Evolutionary conservation across 1,140 invertebrate species (phyloP).

Genomic region (Holcopasites calliopsidis): DNA sequence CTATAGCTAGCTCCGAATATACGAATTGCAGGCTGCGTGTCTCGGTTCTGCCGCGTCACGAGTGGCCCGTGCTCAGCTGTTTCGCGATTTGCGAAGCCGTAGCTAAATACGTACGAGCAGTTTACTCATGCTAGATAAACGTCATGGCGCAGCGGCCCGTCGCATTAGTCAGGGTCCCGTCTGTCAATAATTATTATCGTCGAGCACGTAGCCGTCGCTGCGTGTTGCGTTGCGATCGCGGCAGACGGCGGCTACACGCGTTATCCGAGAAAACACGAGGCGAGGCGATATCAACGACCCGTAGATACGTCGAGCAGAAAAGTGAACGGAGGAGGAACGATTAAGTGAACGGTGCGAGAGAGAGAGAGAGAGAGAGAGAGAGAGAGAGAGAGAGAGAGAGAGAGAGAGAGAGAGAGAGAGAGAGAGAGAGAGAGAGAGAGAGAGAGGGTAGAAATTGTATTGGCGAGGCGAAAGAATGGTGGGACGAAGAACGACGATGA

Average conservation of each 20-base stretch:
- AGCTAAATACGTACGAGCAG: background rate
- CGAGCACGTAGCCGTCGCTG: conserved; percentile 30
- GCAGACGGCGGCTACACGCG: conserved; percentile 42
- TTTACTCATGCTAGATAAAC: conserved; percentile 29
- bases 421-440: background rate
- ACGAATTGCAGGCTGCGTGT: no score
- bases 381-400: background rate
- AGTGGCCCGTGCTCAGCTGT: no score
- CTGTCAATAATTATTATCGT: conserved; percentile 67
- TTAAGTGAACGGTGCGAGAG: background rate
- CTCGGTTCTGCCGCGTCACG: no score
- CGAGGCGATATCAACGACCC: conserved; percentile 67
- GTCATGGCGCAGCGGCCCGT: background rate
- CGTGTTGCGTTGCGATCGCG: conserved; percentile 43
- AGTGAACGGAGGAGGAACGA: background rate
- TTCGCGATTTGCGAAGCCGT: no score
- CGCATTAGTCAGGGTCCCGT: conserved; percentile 58
- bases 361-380: background rate
- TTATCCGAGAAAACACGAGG: conserved; percentile 66
- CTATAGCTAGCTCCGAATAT: no score
- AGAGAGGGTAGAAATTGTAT: background rate
- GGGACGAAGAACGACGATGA: background rate
- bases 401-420: no score
- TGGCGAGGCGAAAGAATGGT: conserved; percentile 20
- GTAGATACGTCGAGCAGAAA: conserved; percentile 44